Base-by-base conservation (phyloP, 2,113 vertebrate genomes). In the Dicrurus megarhynchus region DNA sequence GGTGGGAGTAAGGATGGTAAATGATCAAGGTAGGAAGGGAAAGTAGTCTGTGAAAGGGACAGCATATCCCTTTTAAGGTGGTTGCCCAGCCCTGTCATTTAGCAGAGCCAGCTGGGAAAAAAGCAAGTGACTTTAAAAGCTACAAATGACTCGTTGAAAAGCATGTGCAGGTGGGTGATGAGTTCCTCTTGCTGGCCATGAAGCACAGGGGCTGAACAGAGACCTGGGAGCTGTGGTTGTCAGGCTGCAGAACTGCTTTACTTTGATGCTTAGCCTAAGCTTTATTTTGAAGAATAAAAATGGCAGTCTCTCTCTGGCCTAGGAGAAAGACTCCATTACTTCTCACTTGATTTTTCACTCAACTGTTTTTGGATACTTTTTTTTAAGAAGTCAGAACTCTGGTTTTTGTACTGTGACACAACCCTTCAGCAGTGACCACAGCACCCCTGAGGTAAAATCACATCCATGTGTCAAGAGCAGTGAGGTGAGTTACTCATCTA, bases 251-350 rank as follows among this genome's bases (percentile, higher is more conserved):
- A 86, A 39, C 86, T 92, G 47, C 86, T 90, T 89, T 78, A 63
- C 95, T 97, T 96, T 97, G 94, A 97, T 93, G 50, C 60, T 84
- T 89, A 74, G 60, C 60, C 76, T 89, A 28, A 63, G 83, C 64
- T 95, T 81, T 89, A 90, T 90, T 95, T 70, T 81, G 60, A 96
- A 89, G 94, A 92, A 67, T 75, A 81, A 84, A 96, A 95, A 89
- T 95, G 91, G 89, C 52, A 47, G 18, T 68, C 42, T 63, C 33
- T 78, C 1, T 84, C 50, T 90, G 79, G 76, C 64, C 68, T 50
- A 75, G 79, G 35, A 93, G 86, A 92, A 93, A 84, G 59, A 70
- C 22, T 35, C 30, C 22, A 11, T 90, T 84, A 67, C 88, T 84
- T 81, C n/a, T 83, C 28, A 41, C 49, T 90, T 90, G 52, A 56